Evolutionary conservation across 2,888 invertebrate genomes (phyloP).

Genomic region (Cybosia mesomella): DNA sequence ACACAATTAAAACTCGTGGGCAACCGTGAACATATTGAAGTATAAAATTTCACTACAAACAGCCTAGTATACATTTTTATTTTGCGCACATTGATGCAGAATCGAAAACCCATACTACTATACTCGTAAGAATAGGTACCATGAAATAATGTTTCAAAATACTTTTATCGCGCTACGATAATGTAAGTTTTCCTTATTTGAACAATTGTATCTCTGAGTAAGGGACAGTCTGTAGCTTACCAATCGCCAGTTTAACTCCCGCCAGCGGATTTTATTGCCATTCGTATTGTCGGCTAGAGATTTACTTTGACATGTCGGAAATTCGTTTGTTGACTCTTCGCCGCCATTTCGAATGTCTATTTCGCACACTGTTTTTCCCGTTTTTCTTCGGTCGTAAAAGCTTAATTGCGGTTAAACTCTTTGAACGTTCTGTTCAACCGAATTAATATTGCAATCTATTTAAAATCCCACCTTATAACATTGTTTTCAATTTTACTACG

Average conservation of each 20-base stretch:
- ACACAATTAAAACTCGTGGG: neutral
- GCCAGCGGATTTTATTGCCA: conserved; percentile 83
- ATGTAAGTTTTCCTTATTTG: neutral
- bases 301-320: conserved; percentile 84
- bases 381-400: conserved; percentile 57
- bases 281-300: conserved; percentile 84
- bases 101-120: too few species aligned
- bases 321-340: conserved; percentile 81
- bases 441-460: neutral
- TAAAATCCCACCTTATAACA: neutral
- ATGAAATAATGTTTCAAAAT: neutral
- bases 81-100: too few species aligned
- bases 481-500: neutral
- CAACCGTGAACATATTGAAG: too few species aligned
- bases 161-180: neutral
- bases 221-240: conserved; percentile 73
- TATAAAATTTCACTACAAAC: too few species aligned
- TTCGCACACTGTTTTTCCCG: conserved; percentile 57
- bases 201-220: conserved; percentile 53
- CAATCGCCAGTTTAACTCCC: conserved; percentile 73
- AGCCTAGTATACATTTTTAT: too few species aligned
- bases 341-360: conserved; percentile 66
- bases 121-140: neutral
- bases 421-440: conserved; percentile 33
- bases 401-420: conserved; percentile 56